These are phyloP conservation scores for Coluber constrictor DNA, from an alignment of 2,797 vertebrate species.

Conservation along the genomic window DNA sequence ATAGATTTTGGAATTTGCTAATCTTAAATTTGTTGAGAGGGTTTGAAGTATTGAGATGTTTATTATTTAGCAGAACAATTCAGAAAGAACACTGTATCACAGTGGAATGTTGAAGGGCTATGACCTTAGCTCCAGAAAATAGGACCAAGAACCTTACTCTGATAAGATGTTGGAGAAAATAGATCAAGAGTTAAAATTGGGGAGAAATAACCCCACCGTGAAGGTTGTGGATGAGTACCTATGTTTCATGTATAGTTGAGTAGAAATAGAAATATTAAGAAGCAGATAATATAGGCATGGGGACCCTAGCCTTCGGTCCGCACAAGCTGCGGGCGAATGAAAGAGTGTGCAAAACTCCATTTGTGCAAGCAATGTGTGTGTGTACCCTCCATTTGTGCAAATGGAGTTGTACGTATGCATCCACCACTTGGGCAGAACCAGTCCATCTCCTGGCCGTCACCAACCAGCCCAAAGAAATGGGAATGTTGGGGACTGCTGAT, in stretches of 20 bases:
- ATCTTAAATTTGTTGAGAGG: not conserved
- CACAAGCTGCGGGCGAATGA: accelerated
- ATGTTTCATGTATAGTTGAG: not conserved
- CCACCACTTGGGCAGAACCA: not conserved
- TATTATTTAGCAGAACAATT: not conserved
- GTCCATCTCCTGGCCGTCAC: not conserved
- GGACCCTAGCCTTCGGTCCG: too few species aligned
- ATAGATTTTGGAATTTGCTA: not conserved
- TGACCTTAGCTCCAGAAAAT: too few species aligned
- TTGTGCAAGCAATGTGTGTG: not conserved
- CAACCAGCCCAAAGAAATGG: not conserved
- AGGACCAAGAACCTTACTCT: not conserved
- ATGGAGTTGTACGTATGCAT: not conserved
- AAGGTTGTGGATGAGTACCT: not conserved
- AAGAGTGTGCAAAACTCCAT: not conserved
- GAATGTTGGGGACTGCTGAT: not conserved
- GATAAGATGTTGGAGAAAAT: not conserved
- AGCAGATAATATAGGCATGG: not conserved
- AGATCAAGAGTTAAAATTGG: not conserved
- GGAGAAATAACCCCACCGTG: not conserved
- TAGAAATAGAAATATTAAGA: not conserved
- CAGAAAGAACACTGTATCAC: not conserved
- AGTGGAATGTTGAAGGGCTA: not conserved
- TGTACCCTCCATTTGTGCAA: not conserved
- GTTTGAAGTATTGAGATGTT: not conserved